Evolutionary conservation across 2,888 invertebrate genomes (phyloP), one percentile per base, ranked within the genome.

Genomic region (Hypena proboscidalis): DNA sequence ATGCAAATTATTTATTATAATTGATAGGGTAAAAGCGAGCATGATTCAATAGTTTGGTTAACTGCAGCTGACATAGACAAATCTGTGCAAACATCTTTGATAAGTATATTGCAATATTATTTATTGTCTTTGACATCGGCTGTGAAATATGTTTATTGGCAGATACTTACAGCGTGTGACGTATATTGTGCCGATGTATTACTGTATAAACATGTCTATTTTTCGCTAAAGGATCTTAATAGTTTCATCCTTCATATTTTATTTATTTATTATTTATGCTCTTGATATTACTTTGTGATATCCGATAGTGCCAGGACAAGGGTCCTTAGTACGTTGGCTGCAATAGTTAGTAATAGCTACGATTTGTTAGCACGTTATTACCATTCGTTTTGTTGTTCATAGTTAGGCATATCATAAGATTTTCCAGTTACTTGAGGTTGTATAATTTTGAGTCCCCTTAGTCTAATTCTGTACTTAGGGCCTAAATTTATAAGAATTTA

Each of bases 381-480:
- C 63, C 64, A 66, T 63, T 64, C 58, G 64, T 68, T 77, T 73
- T 75, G 66, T 82, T 77, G 70, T 80, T 70, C 55, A 45, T 69
- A 63, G 57, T 56, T 70, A 63, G 52, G 69, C 66, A 70, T 74
- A 70, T 65, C 63, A 58, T 77, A 71, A 70, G 61, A 63, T 66
- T 72, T 74, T 68, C 65, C 65, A 70, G 62, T 73, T 67, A 61
- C 56, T 64, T 66, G 60, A 68, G 65, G 67, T 70, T 77, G 53
- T 63, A 56, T 63, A 56, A 42, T 22, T 54, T 69, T 78, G 60
- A 72, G 73, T 78, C 79, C 69, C 70, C 62, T 72, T 76, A 75
- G 73, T 73, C 69, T 66, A 68, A 74, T 67, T 74, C 74, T 68
- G 83, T 87, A 83, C 83, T 85, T 86, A 86, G 85, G 85, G 83